Evolutionary conservation across 2,113 vertebrate species (phyloP).

Genomic region (Pseudolaguvia tuberculata): DNA sequence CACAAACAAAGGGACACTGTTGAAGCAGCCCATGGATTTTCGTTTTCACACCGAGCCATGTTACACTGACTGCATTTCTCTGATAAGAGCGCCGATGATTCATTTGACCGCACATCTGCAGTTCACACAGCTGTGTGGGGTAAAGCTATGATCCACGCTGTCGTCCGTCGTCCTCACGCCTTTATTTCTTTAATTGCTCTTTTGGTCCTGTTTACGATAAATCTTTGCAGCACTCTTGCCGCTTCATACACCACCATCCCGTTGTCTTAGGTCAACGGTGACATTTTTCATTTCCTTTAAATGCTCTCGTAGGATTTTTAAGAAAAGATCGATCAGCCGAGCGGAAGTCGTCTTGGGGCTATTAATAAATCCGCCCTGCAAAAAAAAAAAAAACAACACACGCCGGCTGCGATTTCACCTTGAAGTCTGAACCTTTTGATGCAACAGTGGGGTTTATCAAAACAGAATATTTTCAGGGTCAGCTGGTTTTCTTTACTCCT

Average conservation of each 20-base stretch:
- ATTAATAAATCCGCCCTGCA: conserved; percentile 37
- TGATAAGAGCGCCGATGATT: conserved; percentile 48
- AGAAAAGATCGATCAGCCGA: conserved; percentile 36
- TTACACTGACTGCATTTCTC: conserved; percentile 39
- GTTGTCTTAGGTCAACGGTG: conserved; percentile 42
- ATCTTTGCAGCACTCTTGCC: conserved; percentile 27
- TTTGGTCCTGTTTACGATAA: conserved; percentile 42
- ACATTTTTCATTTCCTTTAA: conserved; percentile 49
- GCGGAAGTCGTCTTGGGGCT: conserved; percentile 44
- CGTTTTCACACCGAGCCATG: conserved; percentile 5
- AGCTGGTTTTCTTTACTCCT: conserved; percentile 66
- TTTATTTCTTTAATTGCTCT: conserved; percentile 39
- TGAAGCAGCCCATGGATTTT: conserved; percentile 27
- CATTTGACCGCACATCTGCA: conserved; percentile 44
- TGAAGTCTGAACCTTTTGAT: conserved; percentile 48
- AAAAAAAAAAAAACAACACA: too few species aligned
- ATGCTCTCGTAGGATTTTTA: conserved; percentile 36
- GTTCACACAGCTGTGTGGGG: conserved; percentile 26
- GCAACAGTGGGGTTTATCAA: conserved; percentile 58
- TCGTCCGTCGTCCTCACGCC: conserved; percentile 7
- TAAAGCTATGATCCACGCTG: conserved; percentile 22
- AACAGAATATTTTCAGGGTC: conserved; percentile 73
- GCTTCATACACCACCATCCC: conserved; percentile 41
- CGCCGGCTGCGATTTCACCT: conserved; percentile 46
- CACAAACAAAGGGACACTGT: conserved; percentile 42